Evolutionary conservation across 1,140 invertebrate genomes (phyloP).

Genomic region (Drosophila guanche): DNA sequence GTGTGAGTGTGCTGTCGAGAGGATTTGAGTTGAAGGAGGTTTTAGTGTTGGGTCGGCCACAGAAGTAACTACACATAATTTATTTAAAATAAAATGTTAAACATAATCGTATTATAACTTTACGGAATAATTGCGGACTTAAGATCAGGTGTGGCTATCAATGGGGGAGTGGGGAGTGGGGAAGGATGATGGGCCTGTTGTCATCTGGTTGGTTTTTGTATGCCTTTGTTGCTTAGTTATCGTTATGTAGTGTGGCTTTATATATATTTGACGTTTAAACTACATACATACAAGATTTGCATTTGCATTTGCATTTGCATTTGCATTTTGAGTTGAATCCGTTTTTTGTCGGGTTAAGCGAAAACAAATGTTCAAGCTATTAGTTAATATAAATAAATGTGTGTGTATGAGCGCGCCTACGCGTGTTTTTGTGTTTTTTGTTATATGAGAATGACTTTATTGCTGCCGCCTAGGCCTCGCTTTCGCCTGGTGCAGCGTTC

Average conservation of each 20-base stretch:
- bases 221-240: conserved; percentile 27
- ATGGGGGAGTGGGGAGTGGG: conserved; percentile 6
- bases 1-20: conserved; percentile 19
- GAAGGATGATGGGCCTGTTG: conserved; percentile 5
- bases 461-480: conserved; percentile 85
- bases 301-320: conserved; percentile 37
- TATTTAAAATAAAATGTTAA: conserved; percentile 74
- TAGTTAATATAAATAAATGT: conserved; percentile 73
- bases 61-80: conserved; percentile 70
- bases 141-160: conserved; percentile 19
- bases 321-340: conserved; percentile 8
- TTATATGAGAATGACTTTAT: conserved; percentile 23
- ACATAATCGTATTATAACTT: conserved; percentile 68
- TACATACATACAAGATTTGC: conserved; percentile 65
- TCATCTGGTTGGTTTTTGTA: conserved; percentile 12
- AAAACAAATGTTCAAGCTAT: conserved; percentile 58
- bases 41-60: conserved; percentile 22
- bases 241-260: conserved; percentile 14
- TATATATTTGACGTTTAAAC: conserved; percentile 42
- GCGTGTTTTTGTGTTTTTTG: conserved; percentile 35
- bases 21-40: conserved; percentile 10
- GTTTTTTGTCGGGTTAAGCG: conserved; percentile 31
- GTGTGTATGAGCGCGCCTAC: conserved; percentile 55
- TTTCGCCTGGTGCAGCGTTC: conserved; percentile 87
- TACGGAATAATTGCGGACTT: conserved; percentile 50